Base-by-base conservation (phyloP, 2,113 vertebrate species). In the Hemicordylus capensis region DNA sequence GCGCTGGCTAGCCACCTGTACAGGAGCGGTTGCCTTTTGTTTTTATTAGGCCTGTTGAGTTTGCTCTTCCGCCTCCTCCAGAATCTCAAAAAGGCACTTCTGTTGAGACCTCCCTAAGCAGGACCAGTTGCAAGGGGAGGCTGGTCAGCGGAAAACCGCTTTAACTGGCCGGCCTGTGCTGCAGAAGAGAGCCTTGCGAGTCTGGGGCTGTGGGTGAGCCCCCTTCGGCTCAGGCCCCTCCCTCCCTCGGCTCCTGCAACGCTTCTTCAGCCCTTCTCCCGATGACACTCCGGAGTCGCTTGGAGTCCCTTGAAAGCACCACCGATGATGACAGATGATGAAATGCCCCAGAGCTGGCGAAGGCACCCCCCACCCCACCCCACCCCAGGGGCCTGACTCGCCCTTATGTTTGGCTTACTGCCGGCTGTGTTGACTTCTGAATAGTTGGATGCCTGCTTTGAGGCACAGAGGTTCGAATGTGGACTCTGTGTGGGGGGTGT, bases 271-370 rank as follows among this genome's bases (percentile, higher is more conserved):
- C 4, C 39, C 24, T 48, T 64, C 72, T 37, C 7, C 9, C n/a
- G 76, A 22, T 61, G 26, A 42, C 34, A 75, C 39, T 61, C n/a
- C n/a, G n/a, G n/a, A n/a, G n/a, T 28, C 24, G 1, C 6, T 17
- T 34, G 12, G n/a, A 67, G 28, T 76, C 58, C 34, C 44, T 64
- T 83, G 81, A 48, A 78, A 79, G 42, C 37, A n/a, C 51, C 83
- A 54, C 42, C 1, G 58, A 70, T 85, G 83, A 85, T 85, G 83
- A 85, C 83, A 79, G 64, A 78, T 85, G 83, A 85, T 78, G 83
- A 85, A 85, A 85, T 56, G 28, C 83, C 74, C 83, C 17, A 56
- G 63, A 69, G 73, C 34, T 8, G 48, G 15, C 31, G 48, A 42
- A 56, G 63, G 22, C 22, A 28, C n/a, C 12, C 34, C 9, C 63